A percentile compares a stretch with the other conserved stretches of the same genome.
Conservation (phyloP, 2,113 vertebrate species). For the Zosterops borbonicus region DNA sequence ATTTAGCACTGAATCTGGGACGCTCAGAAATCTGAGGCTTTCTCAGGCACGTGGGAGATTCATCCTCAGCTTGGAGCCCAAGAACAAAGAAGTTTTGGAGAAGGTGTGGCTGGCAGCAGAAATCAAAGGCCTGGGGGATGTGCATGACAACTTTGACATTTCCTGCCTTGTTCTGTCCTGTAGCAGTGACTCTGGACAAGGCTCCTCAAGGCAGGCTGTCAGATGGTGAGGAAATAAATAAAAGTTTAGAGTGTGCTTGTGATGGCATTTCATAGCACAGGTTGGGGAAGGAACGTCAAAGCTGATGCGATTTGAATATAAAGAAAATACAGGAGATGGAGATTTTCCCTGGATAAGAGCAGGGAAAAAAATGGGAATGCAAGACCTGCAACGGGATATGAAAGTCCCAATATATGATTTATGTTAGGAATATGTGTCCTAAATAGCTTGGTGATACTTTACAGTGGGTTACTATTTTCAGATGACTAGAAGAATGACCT, state of each 20-base stretch:
- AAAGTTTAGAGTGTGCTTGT: neutral
- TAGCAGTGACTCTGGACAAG: neutral
- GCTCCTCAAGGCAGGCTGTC: neutral
- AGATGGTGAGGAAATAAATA: neutral
- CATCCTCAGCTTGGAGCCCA: neutral
- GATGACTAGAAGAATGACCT: neutral
- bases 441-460: constrained; percentile 11
- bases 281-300: neutral
- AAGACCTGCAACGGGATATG: neutral
- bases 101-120: neutral
- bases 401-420: neutral
- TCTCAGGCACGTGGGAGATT: neutral
- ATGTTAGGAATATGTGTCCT: neutral
- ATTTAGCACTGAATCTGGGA: neutral
- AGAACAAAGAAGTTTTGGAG: neutral
- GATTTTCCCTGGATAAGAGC: neutral
- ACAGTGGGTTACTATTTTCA: constrained; percentile 7
- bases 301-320: neutral
- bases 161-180: neutral
- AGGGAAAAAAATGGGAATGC: neutral
- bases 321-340: neutral
- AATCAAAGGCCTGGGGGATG: neutral
- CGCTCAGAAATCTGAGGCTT: neutral
- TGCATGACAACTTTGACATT: neutral
- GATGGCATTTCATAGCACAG: neutral